Conservation (phyloP, 1,140 invertebrate species). For the Kradibia gibbosae region DNA sequence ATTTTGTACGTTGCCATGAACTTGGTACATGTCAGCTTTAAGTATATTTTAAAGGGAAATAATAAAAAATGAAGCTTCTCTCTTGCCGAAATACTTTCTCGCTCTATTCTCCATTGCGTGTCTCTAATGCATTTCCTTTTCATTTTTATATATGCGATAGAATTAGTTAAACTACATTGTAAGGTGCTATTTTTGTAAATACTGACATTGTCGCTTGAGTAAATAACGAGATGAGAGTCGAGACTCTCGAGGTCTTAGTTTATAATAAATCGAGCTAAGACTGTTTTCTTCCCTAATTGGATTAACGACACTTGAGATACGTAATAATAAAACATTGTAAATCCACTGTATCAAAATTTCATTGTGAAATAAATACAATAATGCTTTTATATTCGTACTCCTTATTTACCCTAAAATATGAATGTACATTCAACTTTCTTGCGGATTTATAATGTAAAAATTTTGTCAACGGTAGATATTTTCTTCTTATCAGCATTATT, state of each 20-base stretch:
- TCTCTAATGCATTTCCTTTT: conserved; percentile 28
- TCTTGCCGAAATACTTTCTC: conserved; percentile 33
- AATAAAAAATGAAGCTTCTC: conserved; percentile 23
- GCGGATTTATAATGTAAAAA: too few species aligned
- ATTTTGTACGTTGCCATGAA: neutral
- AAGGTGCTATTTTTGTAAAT: conserved; percentile 58
- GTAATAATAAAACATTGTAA: conserved; percentile 25
- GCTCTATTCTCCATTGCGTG: neutral
- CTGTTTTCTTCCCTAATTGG: conserved; percentile 18
- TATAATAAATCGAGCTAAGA: conserved; percentile 14
- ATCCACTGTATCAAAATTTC: conserved; percentile 53
- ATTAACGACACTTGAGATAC: conserved; percentile 14
- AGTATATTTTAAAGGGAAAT: neutral
- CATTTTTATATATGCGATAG: conserved; percentile 29
- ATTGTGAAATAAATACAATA: conserved; percentile 59
- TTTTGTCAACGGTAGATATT: too few species aligned
- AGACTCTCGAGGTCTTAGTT: conserved; percentile 23
- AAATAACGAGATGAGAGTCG: conserved; percentile 36
- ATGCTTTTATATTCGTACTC: conserved; percentile 53
- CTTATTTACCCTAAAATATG: conserved; percentile 12
- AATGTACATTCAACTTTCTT: too few species aligned
- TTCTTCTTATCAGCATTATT: too few species aligned
- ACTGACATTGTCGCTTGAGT: conserved; percentile 47
- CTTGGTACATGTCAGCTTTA: neutral
- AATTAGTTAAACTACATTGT: conserved; percentile 31